Evolutionary conservation across 2,797 vertebrate genomes (phyloP), one percentile per base, ranked within the genome.

Genomic region (Choloepus didactylus): DNA sequence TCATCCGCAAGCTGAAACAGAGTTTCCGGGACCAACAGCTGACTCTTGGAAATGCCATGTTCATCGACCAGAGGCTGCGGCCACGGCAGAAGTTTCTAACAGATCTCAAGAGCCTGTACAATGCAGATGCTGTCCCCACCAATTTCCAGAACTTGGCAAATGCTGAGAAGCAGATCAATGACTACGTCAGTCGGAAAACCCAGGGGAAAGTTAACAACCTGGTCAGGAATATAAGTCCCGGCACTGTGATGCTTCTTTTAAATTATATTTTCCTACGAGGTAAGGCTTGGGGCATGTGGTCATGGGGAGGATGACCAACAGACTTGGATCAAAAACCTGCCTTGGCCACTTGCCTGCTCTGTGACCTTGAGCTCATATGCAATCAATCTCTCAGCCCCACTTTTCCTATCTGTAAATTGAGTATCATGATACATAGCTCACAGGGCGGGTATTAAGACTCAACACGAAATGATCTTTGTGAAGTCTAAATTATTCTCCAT

Each of bases 211-310:
- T 99, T 96, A 98, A 97, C 6, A 98, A 99, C 56, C 98, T 99
- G 85, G n/a, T 99, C 94, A 98, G 98, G 93, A 98, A 96, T n/a
- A 96, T 99, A 93, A 97, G 99, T 75, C 75, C 98, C 11, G 97
- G 97, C 0, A 99, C 98, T 4, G 97, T 98, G 95, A 98, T 99
- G 98, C 97, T 99, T 91, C 98, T 99, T 81, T 97, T 99, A 95
- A 99, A 99, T 97, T 99, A 98, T 38, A 98, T 99, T 97, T 99
- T 98, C 97, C 99, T 99, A 97, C 99, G 97, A 94, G 99, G 99
- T 99, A 99, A 98, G 98, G 84, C 90, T 91, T 56, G 9, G 12
- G 5, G 60, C 21, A 21, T 4, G 23, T 11, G 5, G 60, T 21
- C 4, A 0, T 56, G 76, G 29, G 19, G 60, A 56, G 12, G 12